Base-by-base conservation (phyloP, 2,113 vertebrate species). In the Microtus richardsoni region DNA sequence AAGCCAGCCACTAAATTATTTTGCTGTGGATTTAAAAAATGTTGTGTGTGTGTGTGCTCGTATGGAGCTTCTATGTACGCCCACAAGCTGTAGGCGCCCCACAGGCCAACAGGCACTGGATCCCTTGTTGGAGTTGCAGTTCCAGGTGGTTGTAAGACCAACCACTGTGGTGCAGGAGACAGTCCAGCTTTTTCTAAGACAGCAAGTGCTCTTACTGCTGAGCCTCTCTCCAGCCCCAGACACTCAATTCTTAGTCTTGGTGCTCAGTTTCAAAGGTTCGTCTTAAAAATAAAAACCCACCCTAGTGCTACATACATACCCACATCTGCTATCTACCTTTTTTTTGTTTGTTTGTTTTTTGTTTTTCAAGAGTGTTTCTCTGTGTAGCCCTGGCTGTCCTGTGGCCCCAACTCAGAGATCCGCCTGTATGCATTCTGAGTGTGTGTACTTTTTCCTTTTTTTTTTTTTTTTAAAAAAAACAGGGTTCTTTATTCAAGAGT, bases 211-310 rank as follows among this genome's bases (percentile, higher is more conserved):
- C 36, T 21, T 2, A 11, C 49, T 12, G 17, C 77, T n/a, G 30
- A 54, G 49, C 17, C 11, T 13, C 49, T 80, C 49, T 21, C 33
- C 49, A 36, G 28, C 19, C 9, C 33, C 33, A n/a, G 22, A 1
- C 36, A 60, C 36, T 58, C 44, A 91, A 84, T 87, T 91, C n/a
- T 91, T 88, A 93, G 62, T 75, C 88, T 86, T 86, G 79, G 17
- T 41, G 24, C 7, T 91, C 49, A 91, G 30, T 80, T 91, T 75
- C 33, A 91, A 44, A 89, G 64, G 28, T 79, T 95, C 26, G 54
- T 58, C 28, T 87, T 77, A 3, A 70, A 36, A 97, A 94, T 49
- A 89, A 26, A 74, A 62, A 64, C 30, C 41, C 28, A 39, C 7
- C 62, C 44, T 36, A 39, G 13, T 14, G 52, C 14, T 22, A 68